phyloP scores from a whole-genome alignment of 2,113 vertebrate genomes.

The Australoheros scitulus region DNA sequence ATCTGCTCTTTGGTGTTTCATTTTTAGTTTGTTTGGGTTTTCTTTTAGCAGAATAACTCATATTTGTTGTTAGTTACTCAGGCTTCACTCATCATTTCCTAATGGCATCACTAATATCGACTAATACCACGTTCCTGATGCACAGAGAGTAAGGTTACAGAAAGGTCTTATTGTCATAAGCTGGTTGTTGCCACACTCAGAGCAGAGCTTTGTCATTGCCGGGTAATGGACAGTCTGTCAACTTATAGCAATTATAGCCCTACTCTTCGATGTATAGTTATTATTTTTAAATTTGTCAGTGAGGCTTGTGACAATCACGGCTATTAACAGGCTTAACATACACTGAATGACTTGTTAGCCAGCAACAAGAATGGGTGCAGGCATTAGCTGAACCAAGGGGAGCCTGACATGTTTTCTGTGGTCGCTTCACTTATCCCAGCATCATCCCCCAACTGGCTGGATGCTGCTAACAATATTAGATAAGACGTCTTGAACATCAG shows the following conservation, averaged over 20 bases:
- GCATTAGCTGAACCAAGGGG: background rate
- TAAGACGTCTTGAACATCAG: slow-evolving; percentile 6
- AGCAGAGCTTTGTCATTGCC: too few relatives aligned
- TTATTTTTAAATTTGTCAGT: background rate
- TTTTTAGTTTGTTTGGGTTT: too few relatives aligned
- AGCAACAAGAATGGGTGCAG: background rate
- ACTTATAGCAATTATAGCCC: too few relatives aligned
- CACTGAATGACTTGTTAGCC: background rate
- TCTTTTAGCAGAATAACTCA: too few relatives aligned
- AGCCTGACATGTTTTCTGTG: background rate
- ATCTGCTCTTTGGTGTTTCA: too few relatives aligned
- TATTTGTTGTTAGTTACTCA: too few relatives aligned
- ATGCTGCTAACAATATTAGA: background rate
- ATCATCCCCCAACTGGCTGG: background rate
- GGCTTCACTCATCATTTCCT: background rate
- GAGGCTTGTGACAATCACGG: background rate
- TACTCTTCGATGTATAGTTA: background rate
- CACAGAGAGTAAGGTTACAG: too few relatives aligned
- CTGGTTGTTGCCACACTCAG: too few relatives aligned
- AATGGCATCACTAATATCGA: background rate
- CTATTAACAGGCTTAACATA: background rate
- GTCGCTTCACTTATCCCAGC: too few relatives aligned
- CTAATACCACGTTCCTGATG: too few relatives aligned
- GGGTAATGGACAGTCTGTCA: too few relatives aligned
- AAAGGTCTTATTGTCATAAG: too few relatives aligned